Base-by-base conservation (phyloP, 2,888 invertebrate genomes). In the Noctua pronuba region DNA sequence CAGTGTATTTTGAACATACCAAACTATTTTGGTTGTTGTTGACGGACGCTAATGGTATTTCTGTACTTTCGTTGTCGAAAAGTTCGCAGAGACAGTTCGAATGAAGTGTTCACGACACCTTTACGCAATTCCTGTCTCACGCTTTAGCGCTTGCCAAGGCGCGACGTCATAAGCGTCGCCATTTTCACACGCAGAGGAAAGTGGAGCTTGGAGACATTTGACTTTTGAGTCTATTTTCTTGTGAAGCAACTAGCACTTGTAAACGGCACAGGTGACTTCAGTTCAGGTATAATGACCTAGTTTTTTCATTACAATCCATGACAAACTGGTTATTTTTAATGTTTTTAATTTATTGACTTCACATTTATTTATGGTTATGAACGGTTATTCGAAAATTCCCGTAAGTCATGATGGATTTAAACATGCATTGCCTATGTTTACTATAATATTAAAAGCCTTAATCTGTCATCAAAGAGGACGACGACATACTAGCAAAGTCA, bases 91-190 rank as follows among this genome's bases (percentile, higher is more conserved):
- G 93, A 92, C 92, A 90, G 88, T 93, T 93, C 91, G 92, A 92
- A 94, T 94, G 94, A 95, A 93, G 92, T 94, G 93, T 93, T 94
- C 94, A 93, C 94, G 94, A 95, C 95, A 94, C 94, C 94, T 96
- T 95, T 95, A 95, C 95, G 96, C 95, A 95, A 95, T 94, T 95
- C 92, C 93, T 94, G 95, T 95, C 94, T 94, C 94, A 95, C 94
- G 94, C 92, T 91, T 92, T 91, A 90, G 87, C 93, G 93, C 92
- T 94, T 95, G 95, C 96, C 96, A 96, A 95, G 88, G 90, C 80
- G 87, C 93, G 90, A 95, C 95, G 95, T 95, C 94, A 95, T 90
- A 88, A 86, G 89, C 92, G 91, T 89, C 92, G 92, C 91, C 89
- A 89, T 90, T 90, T 89, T 87, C 90, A 89, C 88, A 88, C 91